Evolutionary conservation across 2,113 vertebrate genomes (phyloP), one percentile per base, ranked within the genome.

Genomic region (Prunella himalayana): DNA sequence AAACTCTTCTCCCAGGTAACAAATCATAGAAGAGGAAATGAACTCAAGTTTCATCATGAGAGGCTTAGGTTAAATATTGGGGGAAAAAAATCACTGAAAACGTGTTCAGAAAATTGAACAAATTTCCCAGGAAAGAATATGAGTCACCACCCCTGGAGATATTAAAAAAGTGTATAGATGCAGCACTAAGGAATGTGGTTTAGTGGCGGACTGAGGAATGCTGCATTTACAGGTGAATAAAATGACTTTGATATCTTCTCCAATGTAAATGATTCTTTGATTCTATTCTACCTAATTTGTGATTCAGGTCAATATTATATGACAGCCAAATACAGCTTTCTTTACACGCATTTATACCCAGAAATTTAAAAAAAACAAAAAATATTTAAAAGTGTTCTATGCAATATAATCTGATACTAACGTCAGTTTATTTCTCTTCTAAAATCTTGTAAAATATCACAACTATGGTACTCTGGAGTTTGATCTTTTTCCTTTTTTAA

Each of bases 391-490:
- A 91, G 12, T 66, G 45, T 83, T 84, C 56, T 88, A 35, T 65
- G 28, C 50, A 96, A 79, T 95, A 30, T 94, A 85, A 78, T 86
- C 75, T 96, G 23, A 92, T 17, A 90, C 8, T 60, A 96, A 51
- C 27, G 23, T 92, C 50, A 88, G 61, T 69, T 82, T 93, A 84
- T 88, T 87, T 96, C 68, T 82, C 69, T 75, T 93, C 77, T 41
- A 91, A 92, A 96, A 95, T 24, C 44, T 44, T 50, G 30, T 90
- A 95, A 97, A 96, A 90, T 88, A 83, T 75, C 83, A 75, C 42
- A 39, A 14, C 47, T 85, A 15, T 95, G 80, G 35, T 88, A 70
- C 56, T 78, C 28, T 35, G 73, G 41, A 75, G 6, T 92, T 93
- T 94, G 56, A 81, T 64, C 42, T 75, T 88, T 93, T 94, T 82